These are phyloP conservation scores for Axis porcinus DNA, from an alignment of 2,113 vertebrate species.

Conservation along the genomic window DNA sequence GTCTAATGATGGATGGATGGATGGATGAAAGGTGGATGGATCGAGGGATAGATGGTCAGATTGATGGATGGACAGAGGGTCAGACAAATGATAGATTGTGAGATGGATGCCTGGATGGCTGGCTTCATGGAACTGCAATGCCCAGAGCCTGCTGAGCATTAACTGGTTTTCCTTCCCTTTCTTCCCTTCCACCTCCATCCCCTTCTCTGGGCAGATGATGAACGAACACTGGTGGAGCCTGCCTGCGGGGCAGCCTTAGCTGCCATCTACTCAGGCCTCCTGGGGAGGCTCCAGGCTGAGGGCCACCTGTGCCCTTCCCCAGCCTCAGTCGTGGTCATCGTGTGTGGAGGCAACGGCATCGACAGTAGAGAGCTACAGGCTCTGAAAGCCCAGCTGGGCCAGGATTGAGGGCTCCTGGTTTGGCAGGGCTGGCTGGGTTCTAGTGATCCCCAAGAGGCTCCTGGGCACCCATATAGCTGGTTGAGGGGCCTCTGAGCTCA, in stretches of 20 bases:
- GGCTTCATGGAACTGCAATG: background rate
- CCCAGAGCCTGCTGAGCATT: background rate
- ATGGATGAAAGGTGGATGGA: background rate
- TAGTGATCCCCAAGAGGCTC: no score
- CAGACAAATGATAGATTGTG: background rate
- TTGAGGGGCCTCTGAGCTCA: background rate
- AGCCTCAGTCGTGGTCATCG: constrained; percentile 85
- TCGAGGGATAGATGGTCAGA: background rate
- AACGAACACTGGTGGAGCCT: constrained; percentile 91
- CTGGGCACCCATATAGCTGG: background rate
- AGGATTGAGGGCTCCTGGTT: constrained; percentile 49
- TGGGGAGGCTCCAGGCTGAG: constrained; percentile 84
- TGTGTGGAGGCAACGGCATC: constrained; percentile 91
- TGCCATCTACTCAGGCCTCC: constrained; percentile 85
- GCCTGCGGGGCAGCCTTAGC: constrained; percentile 91
- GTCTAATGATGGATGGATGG: background rate
- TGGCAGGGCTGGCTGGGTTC: background rate
- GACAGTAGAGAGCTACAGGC: constrained; percentile 78
- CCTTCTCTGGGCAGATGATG: constrained; percentile 84
- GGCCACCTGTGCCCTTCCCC: constrained; percentile 77
- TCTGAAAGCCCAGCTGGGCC: constrained; percentile 84
- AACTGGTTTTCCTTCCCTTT: background rate
- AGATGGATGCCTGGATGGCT: background rate
- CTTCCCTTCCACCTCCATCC: rapidly evolving
- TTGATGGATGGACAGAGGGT: background rate